These are phyloP conservation scores for Papilio machaon DNA, from an alignment of 1,140 invertebrate species.

Conservation along the genomic window DNA sequence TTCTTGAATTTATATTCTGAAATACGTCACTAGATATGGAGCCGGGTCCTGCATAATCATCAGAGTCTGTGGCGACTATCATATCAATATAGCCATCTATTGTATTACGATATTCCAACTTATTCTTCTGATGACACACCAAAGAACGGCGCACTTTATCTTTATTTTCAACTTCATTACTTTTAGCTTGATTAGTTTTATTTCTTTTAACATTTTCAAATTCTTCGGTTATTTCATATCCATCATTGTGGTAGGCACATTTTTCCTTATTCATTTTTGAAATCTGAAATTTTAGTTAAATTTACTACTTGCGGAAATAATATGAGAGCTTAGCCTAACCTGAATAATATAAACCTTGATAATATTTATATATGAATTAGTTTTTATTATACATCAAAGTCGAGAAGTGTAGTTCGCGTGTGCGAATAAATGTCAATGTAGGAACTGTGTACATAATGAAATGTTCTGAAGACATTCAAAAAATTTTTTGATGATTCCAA, in stretches of 20 bases:
- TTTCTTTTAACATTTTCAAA: neutral
- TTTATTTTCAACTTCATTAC: neutral
- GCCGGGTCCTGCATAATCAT: neutral
- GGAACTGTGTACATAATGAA: neutral
- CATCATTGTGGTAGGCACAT: neutral
- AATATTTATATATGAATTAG: neutral
- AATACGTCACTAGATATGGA: neutral
- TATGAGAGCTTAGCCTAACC: too few relatives aligned
- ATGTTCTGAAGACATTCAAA: neutral
- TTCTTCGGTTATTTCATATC: neutral
- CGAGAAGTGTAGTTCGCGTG: neutral
- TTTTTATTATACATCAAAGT: neutral
- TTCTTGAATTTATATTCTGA: neutral
- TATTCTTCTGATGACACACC: neutral
- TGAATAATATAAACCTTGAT: neutral
- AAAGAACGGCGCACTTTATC: neutral
- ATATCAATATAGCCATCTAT: conserved; percentile 15
- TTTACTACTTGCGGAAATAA: too few relatives aligned
- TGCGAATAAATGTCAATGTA: neutral
- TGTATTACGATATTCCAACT: conserved; percentile 11
- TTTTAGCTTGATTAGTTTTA: neutral
- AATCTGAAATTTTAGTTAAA: neutral
- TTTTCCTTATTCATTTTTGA: neutral
- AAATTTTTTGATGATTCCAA: too few relatives aligned
- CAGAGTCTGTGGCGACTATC: neutral